Evolutionary conservation across 2,888 invertebrate species (phyloP), one percentile per base, ranked within the genome.

Genomic region (Auanema sp.): DNA sequence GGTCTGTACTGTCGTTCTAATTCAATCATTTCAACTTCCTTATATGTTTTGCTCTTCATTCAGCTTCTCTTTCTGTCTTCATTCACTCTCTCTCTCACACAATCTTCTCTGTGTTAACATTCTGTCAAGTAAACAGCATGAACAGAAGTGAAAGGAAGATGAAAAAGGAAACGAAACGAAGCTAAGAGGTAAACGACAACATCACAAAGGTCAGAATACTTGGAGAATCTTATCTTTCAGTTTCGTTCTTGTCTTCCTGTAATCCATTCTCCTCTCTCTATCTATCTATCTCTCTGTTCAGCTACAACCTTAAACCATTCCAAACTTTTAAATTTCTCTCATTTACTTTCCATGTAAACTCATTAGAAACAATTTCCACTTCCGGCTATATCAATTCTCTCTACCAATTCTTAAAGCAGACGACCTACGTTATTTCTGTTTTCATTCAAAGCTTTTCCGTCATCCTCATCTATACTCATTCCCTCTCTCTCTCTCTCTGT

Each of bases 401-500:
- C 33, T 33, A 16, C 18, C 47, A n/a, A 16, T 33, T 33, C 33
- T 33, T 33, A 33, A 33, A 33, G 33, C 33, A 33, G 33, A 33
- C 33, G 33, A n/a, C n/a, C n/a, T 33, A 33, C 33, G 33, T 33
- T 33, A 33, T 52, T 23, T 52, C 53, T 52, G 23, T 23, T 25
- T 52, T 25, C n/a, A 21, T 52, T 18, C 56, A 25, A 33, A 25
- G 25, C 54, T 23, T 42, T 40, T 24, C 56, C 44, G 41, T 53
- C 40, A 12, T 47, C 33, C 16, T 18, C 49, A 16, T 47, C 3
- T 11, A 11, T 11, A 21, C 33, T 53, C 24, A 14, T 23, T 21
- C 24, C 23, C 44, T 56, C 42, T 56, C 42, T 14, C 18, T 42
- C 58, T 58, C 49, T 58, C 49, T 44, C 44, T 44, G 47, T 33